Percentiles rank a stretch among this genome's conserved stretches.
Conservation (phyloP, 2,888 invertebrate genomes). For the Crematogaster levior region DNA sequence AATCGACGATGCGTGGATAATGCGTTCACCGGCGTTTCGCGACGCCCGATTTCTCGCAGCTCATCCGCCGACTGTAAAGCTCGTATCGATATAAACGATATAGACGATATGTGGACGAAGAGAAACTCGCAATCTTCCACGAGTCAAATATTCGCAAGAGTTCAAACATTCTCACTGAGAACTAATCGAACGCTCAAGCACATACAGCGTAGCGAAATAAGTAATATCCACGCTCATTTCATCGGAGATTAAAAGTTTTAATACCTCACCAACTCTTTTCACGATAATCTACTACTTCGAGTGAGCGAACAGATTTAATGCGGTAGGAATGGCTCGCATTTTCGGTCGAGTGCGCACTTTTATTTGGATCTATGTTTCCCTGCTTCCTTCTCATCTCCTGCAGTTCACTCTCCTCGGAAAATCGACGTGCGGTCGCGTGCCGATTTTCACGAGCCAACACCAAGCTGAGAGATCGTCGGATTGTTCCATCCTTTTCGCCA, state of each 20-base stretch:
- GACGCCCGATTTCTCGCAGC: conserved; percentile 23
- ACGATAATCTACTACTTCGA: conserved; percentile 25
- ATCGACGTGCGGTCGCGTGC: conserved; percentile 52
- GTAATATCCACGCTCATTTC: not conserved
- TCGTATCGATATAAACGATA: not conserved
- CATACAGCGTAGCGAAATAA: not conserved
- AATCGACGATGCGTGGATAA: conserved; percentile 72
- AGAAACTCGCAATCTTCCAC: not conserved
- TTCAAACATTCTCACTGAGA: too few relatives aligned
- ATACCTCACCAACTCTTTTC: not conserved
- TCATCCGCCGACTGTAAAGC: conserved; percentile 5
- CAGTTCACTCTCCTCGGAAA: conserved; percentile 58
- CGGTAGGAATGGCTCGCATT: conserved; percentile 20
- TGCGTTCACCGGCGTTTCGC: conserved; percentile 60
- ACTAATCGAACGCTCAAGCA: not conserved
- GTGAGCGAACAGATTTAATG: conserved; percentile 4
- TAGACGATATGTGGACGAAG: not conserved
- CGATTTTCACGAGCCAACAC: conserved; percentile 62
- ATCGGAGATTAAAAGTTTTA: conserved; percentile 37
- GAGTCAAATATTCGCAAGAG: not conserved
- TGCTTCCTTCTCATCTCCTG: not conserved
- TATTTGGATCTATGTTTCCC: not conserved
- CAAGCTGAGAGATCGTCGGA: conserved; percentile 69
- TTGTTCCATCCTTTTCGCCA: conserved; percentile 65
- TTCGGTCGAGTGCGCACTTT: conserved; percentile 20